Evolutionary conservation across 2,888 invertebrate species (phyloP).

Genomic region (Lathronympha strigana): DNA sequence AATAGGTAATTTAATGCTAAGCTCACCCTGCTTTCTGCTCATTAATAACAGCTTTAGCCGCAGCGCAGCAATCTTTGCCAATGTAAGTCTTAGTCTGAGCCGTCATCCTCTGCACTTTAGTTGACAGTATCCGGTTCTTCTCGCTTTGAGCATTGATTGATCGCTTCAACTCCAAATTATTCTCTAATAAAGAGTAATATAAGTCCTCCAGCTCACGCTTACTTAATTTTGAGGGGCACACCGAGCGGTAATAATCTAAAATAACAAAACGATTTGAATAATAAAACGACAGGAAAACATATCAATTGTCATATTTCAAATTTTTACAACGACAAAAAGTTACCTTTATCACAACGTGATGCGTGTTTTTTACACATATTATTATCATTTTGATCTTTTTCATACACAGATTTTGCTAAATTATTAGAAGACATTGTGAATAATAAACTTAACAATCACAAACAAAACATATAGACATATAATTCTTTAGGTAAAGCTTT

Average conservation of each 20-base stretch:
- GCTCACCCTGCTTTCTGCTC: constrained; percentile 70
- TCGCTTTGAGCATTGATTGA: constrained; percentile 85
- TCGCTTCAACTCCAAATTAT: constrained; percentile 85
- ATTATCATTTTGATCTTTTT: constrained; percentile 51
- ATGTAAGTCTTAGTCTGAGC: constrained; percentile 53
- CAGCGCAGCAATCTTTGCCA: constrained; percentile 59
- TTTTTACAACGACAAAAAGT: constrained; percentile 2
- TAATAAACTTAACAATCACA: constrained; percentile 5
- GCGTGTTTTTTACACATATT: constrained; percentile 53
- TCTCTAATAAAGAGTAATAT: constrained; percentile 85
- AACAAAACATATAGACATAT: constrained; percentile 28
- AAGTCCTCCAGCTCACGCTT: constrained; percentile 87
- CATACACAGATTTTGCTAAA: constrained; percentile 52
- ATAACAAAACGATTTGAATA: neutral
- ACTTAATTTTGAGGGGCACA: constrained; percentile 81
- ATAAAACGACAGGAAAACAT: too few species aligned
- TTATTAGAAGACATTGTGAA: constrained; percentile 21
- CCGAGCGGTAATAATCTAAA: constrained; percentile 56
- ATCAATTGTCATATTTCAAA: neutral
- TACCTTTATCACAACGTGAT: constrained; percentile 46
- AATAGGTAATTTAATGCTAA: neutral
- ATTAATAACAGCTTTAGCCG: constrained; percentile 55
- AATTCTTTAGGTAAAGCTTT: constrained; percentile 33
- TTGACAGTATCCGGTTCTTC: constrained; percentile 62
- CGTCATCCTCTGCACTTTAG: constrained; percentile 63